phyloP scores from a whole-genome alignment of 2,888 invertebrate genomes.

The Pseudococcus jackbeardsleyi region DNA sequence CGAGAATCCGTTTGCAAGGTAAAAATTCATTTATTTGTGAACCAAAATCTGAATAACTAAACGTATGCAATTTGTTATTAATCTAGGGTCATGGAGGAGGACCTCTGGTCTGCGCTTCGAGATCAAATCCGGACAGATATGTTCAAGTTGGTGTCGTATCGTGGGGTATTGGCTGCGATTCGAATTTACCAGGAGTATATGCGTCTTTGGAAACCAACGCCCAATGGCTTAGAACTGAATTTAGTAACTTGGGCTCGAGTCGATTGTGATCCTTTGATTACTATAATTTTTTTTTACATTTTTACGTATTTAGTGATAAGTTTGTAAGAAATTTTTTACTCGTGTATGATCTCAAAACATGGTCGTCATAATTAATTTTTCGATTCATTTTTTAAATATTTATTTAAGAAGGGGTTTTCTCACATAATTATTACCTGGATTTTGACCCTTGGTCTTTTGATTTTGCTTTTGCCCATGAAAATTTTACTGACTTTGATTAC shows the following conservation, averaged over 20 bases:
- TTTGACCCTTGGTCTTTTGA: too few relatives aligned
- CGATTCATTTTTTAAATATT: too few relatives aligned
- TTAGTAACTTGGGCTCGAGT: slow-evolving; percentile 13
- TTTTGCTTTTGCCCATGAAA: too few relatives aligned
- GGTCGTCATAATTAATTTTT: too few relatives aligned
- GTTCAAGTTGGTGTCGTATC: slow-evolving; percentile 91
- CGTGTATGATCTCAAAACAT: too few relatives aligned
- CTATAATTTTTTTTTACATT: neutral
- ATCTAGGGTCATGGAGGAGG: slow-evolving; percentile 87
- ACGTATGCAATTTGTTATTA: neutral
- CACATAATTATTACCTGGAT: too few relatives aligned
- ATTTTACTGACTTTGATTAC: too few relatives aligned
- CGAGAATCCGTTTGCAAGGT: slow-evolving; percentile 74
- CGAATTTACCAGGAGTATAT: slow-evolving; percentile 92
- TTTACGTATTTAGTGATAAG: neutral
- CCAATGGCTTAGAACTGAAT: slow-evolving; percentile 80
- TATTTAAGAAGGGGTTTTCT: too few relatives aligned
- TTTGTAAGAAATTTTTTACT: too few relatives aligned
- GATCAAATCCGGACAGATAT: slow-evolving; percentile 77
- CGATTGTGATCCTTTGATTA: neutral
- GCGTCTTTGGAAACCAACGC: slow-evolving; percentile 86
- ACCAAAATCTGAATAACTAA: neutral
- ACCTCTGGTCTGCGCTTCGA: slow-evolving; percentile 88
- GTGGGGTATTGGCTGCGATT: slow-evolving; percentile 93
- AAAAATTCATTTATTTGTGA: slow-evolving; percentile 66